These are phyloP conservation scores for Lerista edwardsae DNA, from an alignment of 2,797 vertebrate genomes.

Conservation along the genomic window DNA sequence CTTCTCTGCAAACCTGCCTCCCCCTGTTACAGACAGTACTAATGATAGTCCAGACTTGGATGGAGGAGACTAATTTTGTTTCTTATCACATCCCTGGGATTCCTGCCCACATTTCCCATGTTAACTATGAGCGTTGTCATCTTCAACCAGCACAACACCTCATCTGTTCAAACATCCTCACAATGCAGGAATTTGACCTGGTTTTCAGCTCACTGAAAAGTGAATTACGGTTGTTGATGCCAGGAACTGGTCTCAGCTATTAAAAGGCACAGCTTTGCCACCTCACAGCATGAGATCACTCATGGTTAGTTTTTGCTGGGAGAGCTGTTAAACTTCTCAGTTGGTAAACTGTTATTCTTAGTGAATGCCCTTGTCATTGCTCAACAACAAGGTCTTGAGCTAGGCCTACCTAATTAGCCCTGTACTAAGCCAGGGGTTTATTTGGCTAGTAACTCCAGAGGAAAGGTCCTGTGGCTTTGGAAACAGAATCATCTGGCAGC, in stretches of 20 bases:
- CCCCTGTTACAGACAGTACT: not conserved
- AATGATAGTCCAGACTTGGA: not conserved
- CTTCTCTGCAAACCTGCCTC: not conserved
- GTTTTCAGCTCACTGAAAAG: not conserved
- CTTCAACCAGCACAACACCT: not conserved
- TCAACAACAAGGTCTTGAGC: not conserved
- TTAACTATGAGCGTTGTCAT: not conserved
- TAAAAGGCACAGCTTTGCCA: not conserved
- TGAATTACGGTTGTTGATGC: not conserved
- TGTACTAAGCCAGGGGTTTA: not conserved
- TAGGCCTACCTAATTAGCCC: not conserved
- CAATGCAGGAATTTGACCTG: not conserved
- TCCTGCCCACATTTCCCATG: not conserved
- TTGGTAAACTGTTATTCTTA: conserved; percentile 25
- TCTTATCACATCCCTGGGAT: not conserved
- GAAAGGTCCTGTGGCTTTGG: conserved; percentile 2
- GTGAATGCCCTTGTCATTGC: not conserved
- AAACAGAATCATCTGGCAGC: conserved; percentile 6
- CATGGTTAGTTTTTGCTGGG: not conserved
- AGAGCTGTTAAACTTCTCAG: not conserved
- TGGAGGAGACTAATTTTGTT: not conserved
- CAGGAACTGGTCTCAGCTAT: not conserved
- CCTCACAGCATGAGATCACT: conserved; percentile 7
- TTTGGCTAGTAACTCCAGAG: conserved; percentile 29
- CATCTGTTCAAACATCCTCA: not conserved